Evolutionary conservation across 2,888 invertebrate genomes (phyloP), one percentile per base, ranked within the genome.

Genomic region (Platycnemis pennipes): DNA sequence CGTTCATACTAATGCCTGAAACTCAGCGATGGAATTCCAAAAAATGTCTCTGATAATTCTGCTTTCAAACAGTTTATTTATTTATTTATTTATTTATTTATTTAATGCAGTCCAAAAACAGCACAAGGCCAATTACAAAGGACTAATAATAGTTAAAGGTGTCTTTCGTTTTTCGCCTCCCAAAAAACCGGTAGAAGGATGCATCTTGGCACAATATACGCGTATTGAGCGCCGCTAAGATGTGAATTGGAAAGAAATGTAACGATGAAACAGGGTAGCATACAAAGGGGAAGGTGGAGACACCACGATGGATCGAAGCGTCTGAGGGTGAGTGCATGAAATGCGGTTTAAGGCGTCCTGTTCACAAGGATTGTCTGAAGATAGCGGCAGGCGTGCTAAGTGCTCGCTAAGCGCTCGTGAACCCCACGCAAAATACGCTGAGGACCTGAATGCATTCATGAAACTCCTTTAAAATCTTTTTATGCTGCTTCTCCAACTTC

Each of bases 251-350:
- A 77, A 37, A 77, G 77, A 37, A 77, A 8, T 37, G 31, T 37
- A 11, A 37, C 77, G 37, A 77, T 77, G 77, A n/a, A 37, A 16
- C 13, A 13, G 37, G 26, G 77, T 31, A 11, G 49, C 49, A 13
- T 13, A 77, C 31, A 77, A n/a, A 37, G 37, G 77, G 3, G 77
- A n/a, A 13, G 69, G 16, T 19, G 22, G 4, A 26, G 63, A 13
- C 49, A 63, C 1, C 63, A 77, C 22, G 77, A 37, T 37, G 77
- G 77, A 77, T 77, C 77, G 77, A 77, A 77, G 77, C 77, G 77
- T 77, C 77, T 77, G 77, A 37, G 22, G n/a, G 19, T 22, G 77
- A 77, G 31, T 31, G 77, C 13, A 37, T 77, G 77, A 37, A 37
- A 37, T 13, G 26, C 77, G 31, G 37, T 77, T 0, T 56, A 37